Conservation (phyloP, 2,888 invertebrate species). For the Aethes cnicana region DNA sequence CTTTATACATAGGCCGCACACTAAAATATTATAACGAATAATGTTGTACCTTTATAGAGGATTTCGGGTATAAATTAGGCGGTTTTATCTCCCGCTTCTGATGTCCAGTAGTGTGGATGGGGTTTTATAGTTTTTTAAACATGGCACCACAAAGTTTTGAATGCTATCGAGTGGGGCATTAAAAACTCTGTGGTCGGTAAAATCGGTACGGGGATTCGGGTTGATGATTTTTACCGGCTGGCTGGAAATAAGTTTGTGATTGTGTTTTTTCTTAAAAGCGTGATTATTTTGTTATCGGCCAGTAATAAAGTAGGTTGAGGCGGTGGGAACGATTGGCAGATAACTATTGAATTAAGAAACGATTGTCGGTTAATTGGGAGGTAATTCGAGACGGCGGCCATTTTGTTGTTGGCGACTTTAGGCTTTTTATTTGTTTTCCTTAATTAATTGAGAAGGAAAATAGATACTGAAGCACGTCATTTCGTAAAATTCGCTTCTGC, state of each 20-base stretch:
- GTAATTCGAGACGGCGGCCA: constrained; percentile 24
- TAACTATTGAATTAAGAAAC: constrained; percentile 30
- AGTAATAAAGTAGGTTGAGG: constrained; percentile 63
- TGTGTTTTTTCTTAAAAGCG: constrained; percentile 43
- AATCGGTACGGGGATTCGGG: constrained; percentile 8
- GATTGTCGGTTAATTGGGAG: constrained; percentile 25
- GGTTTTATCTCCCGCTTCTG: constrained; percentile 68
- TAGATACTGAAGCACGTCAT: too few relatives aligned
- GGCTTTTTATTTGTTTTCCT: constrained; percentile 24
- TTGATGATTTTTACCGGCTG: constrained; percentile 37
- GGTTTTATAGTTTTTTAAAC: constrained; percentile 76
- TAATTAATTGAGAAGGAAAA: constrained; percentile 23
- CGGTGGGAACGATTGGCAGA: constrained; percentile 31
- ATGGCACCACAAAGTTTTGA: constrained; percentile 37
- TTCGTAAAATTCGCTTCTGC: too few relatives aligned
- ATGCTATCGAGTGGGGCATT: neutral
- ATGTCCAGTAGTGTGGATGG: constrained; percentile 54
- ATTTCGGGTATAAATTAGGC: constrained; percentile 65
- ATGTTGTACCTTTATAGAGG: constrained; percentile 65
- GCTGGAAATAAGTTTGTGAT: constrained; percentile 45
- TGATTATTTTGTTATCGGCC: constrained; percentile 74
- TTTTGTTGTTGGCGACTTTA: constrained; percentile 23
- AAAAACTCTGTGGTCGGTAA: neutral
- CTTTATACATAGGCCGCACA: constrained; percentile 64
- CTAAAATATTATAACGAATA: constrained; percentile 60